phyloP scores from a whole-genome alignment of 2,888 invertebrate genomes.

The Lapara coniferarum region DNA sequence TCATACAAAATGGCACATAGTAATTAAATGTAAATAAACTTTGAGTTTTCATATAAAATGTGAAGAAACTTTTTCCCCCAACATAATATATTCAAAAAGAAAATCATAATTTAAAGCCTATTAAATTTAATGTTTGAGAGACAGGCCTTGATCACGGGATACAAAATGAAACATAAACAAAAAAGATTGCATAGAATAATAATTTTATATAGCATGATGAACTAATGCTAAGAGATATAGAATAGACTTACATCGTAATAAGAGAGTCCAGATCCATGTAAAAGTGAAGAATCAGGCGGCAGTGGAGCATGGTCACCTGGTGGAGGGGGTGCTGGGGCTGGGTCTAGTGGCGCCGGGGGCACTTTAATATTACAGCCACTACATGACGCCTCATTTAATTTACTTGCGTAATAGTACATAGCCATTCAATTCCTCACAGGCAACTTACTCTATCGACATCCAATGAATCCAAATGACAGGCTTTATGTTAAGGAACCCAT shows the following conservation, averaged over 20 bases:
- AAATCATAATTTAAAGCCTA: too few relatives aligned
- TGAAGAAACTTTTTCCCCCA: too few relatives aligned
- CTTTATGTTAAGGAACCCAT: slow-evolving; percentile 57
- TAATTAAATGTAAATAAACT: too few relatives aligned
- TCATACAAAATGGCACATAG: too few relatives aligned
- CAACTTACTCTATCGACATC: slow-evolving; percentile 51
- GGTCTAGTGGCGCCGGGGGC: slow-evolving; percentile 67
- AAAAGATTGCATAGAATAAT: not conserved
- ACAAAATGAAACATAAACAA: not conserved
- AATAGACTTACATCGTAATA: slow-evolving; percentile 73
- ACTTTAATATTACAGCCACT: slow-evolving; percentile 80
- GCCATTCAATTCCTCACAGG: slow-evolving; percentile 79
- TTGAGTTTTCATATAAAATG: too few relatives aligned
- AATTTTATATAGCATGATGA: not conserved
- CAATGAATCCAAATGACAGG: slow-evolving; percentile 46
- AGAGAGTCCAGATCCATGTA: slow-evolving; percentile 72
- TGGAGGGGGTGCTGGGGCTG: slow-evolving; percentile 63
- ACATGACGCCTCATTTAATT: slow-evolving; percentile 86
- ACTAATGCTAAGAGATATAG: not conserved
- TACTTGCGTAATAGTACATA: slow-evolving; percentile 89
- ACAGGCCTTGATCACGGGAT: too few relatives aligned
- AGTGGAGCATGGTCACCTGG: slow-evolving; percentile 66
- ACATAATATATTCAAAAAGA: too few relatives aligned
- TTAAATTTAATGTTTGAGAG: too few relatives aligned
- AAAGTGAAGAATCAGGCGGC: slow-evolving; percentile 61